Conservation (phyloP, 2,113 vertebrate species). For the Notechis scutatus region DNA sequence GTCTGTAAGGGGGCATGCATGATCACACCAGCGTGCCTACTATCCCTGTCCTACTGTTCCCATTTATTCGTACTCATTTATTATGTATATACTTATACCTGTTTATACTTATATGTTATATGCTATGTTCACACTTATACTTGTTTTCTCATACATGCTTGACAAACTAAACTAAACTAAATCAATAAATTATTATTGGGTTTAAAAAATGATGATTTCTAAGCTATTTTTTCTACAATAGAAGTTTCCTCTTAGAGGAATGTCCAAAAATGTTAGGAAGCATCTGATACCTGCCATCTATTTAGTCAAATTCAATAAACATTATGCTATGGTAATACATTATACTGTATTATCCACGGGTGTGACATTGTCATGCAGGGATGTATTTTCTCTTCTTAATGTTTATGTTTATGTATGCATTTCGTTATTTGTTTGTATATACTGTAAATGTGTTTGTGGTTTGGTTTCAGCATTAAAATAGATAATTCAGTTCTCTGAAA, state of each 20-base stretch:
- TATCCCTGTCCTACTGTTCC: too few relatives aligned
- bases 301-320: constrained; percentile 23
- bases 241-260: constrained; percentile 2
- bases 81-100: too few relatives aligned
- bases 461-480: neutral
- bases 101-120: too few relatives aligned
- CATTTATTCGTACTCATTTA: too few relatives aligned
- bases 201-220: constrained; percentile 17
- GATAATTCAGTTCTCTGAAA: neutral
- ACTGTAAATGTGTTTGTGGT: neutral
- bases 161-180: too few relatives aligned
- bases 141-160: too few relatives aligned
- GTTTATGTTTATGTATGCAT: neutral
- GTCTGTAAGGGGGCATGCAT: too few relatives aligned
- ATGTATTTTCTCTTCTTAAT: neutral
- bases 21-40: too few relatives aligned
- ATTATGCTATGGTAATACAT: neutral
- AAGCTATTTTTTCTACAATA: constrained; percentile 15
- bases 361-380: neutral
- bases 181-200: constrained; percentile 6
- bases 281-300: constrained; percentile 37
- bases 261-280: constrained; percentile 40
- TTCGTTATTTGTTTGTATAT: neutral
- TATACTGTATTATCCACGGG: neutral
- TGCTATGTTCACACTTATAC: too few relatives aligned